Conservation (phyloP, 2,113 vertebrate species). For the Corythaixoides concolor region DNA sequence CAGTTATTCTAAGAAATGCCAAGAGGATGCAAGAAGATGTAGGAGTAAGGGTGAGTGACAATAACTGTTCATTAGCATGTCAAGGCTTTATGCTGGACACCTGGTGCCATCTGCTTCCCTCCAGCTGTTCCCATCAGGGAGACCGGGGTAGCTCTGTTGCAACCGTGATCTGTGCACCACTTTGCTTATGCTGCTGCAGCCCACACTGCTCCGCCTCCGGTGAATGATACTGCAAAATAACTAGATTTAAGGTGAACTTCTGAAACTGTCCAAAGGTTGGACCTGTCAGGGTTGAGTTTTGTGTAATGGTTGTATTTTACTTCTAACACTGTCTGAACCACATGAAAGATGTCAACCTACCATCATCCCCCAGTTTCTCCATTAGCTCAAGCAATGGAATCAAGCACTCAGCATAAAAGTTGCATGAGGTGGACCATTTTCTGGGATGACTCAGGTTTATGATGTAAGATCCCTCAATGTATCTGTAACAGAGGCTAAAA, state of each 20-base stretch:
- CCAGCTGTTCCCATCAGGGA: not conserved
- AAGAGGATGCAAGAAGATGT: not conserved
- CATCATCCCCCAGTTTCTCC: not conserved
- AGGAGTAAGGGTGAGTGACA: not conserved
- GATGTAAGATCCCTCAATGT: not conserved
- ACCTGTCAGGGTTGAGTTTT: not conserved
- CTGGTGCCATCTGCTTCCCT: not conserved
- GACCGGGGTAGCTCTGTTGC: not conserved
- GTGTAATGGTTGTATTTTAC: not conserved
- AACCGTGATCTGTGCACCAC: rapidly evolving
- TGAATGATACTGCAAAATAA: not conserved
- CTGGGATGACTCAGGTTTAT: not conserved
- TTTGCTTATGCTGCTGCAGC: not conserved
- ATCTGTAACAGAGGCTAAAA: not conserved
- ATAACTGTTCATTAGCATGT: not conserved
- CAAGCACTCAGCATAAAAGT: not conserved
- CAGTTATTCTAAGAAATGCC: constrained; percentile 4
- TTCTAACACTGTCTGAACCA: not conserved
- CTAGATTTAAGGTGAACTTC: not conserved
- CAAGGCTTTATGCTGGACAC: not conserved
- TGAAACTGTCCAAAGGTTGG: not conserved
- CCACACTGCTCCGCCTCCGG: not conserved
- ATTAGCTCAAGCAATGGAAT: not conserved
- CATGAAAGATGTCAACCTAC: not conserved
- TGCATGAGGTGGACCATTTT: not conserved